A percentile compares a stretch with the other conserved stretches of the same genome.
Conservation (phyloP, 1,140 invertebrate genomes). For the Planococcus citri region DNA sequence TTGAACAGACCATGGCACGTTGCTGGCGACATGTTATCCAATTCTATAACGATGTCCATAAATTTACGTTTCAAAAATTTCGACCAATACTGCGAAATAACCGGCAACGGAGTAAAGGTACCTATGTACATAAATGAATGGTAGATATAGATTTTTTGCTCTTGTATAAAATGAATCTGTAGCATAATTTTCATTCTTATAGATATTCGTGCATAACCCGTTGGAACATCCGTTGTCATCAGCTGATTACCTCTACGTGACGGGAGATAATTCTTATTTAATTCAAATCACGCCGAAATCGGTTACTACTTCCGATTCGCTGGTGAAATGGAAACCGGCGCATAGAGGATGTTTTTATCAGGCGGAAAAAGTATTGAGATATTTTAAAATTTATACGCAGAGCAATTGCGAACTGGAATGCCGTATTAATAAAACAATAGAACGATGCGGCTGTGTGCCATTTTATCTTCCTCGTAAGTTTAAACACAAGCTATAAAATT, state of each 20-base stretch:
- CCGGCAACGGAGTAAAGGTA: conserved; percentile 22
- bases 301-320: neutral
- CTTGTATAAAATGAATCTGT: no score
- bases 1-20: conserved; percentile 23
- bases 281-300: neutral
- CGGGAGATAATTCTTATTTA: neutral
- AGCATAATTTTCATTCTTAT: conserved; percentile 4
- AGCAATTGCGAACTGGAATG: conserved; percentile 36
- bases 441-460: conserved; percentile 24
- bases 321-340: conserved; percentile 23
- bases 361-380: conserved; percentile 44
- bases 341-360: conserved; percentile 42
- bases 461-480: conserved; percentile 26
- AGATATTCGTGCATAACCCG: conserved; percentile 25
- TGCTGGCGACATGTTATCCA: conserved; percentile 11
- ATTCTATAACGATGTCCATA: conserved; percentile 17
- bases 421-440: conserved; percentile 29
- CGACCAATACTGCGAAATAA: conserved; percentile 9
- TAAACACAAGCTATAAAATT: neutral
- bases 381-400: conserved; percentile 41
- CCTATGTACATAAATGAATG: no score
- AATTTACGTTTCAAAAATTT: neutral
- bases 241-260: conserved; percentile 13
- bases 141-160: no score
- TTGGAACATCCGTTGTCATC: conserved; percentile 21